Evolutionary conservation across 2,797 vertebrate species (phyloP).

Genomic region (Characodon lateralis): DNA sequence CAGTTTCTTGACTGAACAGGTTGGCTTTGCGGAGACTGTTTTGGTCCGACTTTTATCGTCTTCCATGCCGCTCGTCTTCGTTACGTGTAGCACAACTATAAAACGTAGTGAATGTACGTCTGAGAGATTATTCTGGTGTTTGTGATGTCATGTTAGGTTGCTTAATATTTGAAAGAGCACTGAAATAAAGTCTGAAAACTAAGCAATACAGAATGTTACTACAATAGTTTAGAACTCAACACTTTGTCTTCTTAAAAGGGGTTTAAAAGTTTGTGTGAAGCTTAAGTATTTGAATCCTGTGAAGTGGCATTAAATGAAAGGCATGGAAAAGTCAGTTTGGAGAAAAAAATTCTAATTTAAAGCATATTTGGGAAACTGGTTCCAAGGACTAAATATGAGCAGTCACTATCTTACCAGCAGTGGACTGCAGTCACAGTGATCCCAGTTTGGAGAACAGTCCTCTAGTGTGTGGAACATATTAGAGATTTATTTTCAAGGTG

Average conservation of each 20-base stretch:
- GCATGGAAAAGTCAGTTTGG: background rate
- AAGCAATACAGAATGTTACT: slow-evolving; percentile 20
- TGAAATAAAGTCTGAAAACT: slow-evolving; percentile 22
- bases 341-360: background rate
- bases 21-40: background rate
- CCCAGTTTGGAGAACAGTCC: background rate
- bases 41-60: background rate
- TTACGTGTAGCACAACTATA: slow-evolving; percentile 4
- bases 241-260: background rate
- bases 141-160: background rate
- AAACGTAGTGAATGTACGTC: slow-evolving; percentile 19
- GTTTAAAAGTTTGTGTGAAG: too few species aligned
- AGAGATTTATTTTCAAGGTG: background rate
- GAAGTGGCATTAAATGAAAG: background rate
- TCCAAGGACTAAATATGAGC: background rate
- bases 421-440: background rate
- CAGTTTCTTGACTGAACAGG: background rate
- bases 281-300: background rate
- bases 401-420: background rate
- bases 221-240: slow-evolving; percentile 5
- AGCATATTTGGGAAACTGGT: background rate
- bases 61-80: slow-evolving; percentile 2
- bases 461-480: background rate
- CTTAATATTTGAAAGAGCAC: slow-evolving; percentile 22
- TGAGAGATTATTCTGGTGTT: background rate